A percentile compares a stretch with the other conserved stretches of the same genome.
Conservation (phyloP, 2,797 vertebrate species). For the Bucorvus abyssinicus region DNA sequence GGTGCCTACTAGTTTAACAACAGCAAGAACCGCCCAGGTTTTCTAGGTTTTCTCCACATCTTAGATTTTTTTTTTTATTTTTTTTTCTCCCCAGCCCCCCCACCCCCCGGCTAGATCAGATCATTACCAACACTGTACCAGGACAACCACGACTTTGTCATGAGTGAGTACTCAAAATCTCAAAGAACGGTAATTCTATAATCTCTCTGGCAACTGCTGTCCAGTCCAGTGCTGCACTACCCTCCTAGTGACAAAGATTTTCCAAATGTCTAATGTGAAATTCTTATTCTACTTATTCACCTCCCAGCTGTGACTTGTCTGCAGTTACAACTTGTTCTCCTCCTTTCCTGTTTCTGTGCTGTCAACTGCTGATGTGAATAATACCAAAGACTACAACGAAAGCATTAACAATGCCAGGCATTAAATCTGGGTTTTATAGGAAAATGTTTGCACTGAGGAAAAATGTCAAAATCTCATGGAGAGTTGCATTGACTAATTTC, state of each 20-base stretch:
- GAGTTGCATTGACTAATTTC: background rate
- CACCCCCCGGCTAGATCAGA: background rate
- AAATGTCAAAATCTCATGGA: background rate
- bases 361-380: background rate
- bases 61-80: background rate
- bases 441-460: background rate
- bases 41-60: background rate
- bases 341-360: background rate
- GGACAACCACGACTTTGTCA: background rate
- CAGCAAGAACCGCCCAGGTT: background rate
- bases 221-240: background rate
- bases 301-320: background rate
- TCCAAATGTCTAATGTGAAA: background rate
- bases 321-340: background rate
- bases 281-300: conserved; percentile 7
- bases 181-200: background rate
- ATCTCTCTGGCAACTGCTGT: background rate
- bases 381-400: background rate
- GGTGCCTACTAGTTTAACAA: background rate
- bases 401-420: background rate
- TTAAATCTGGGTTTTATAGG: background rate
- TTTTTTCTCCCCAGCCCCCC: background rate
- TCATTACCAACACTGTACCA: background rate
- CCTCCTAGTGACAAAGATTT: background rate
- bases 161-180: background rate